Evolutionary conservation across 2,888 invertebrate species (phyloP).

Genomic region (Globia sparganii): DNA sequence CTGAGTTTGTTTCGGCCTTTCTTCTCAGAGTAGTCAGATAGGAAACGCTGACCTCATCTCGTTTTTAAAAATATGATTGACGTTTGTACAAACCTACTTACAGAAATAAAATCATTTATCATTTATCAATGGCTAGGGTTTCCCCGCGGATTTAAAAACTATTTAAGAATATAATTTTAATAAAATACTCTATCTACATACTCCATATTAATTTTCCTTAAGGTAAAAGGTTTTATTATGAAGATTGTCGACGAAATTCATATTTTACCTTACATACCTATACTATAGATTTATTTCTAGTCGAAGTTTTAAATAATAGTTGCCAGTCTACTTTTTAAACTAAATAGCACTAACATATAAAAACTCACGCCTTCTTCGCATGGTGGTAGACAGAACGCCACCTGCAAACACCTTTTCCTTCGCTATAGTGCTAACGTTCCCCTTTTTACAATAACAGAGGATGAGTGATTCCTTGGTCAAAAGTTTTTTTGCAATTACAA

Average conservation of each 20-base stretch:
- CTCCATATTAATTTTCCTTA: neutral
- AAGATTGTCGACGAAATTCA: neutral
- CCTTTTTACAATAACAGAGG: neutral
- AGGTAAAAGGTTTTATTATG: neutral
- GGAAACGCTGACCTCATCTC: no score
- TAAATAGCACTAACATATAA: neutral
- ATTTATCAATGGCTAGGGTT: constrained; percentile 32
- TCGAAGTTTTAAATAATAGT: neutral
- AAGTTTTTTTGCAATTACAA: neutral
- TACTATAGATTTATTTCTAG: neutral
- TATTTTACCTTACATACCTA: neutral
- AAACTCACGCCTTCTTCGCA: neutral
- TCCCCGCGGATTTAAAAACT: constrained; percentile 7
- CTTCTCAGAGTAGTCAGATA: no score
- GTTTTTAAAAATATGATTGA: no score
- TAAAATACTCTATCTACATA: no score
- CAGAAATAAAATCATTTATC: no score
- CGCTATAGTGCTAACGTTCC: no score
- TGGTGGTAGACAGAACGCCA: neutral
- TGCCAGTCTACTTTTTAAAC: neutral
- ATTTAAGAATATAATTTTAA: constrained; percentile 3
- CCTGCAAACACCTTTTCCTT: neutral
- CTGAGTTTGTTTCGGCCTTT: no score
- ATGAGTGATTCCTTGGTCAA: neutral
- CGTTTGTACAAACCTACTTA: no score